Evolutionary conservation across 2,888 invertebrate genomes (phyloP).

Genomic region (Tetramorium bicarinatum): DNA sequence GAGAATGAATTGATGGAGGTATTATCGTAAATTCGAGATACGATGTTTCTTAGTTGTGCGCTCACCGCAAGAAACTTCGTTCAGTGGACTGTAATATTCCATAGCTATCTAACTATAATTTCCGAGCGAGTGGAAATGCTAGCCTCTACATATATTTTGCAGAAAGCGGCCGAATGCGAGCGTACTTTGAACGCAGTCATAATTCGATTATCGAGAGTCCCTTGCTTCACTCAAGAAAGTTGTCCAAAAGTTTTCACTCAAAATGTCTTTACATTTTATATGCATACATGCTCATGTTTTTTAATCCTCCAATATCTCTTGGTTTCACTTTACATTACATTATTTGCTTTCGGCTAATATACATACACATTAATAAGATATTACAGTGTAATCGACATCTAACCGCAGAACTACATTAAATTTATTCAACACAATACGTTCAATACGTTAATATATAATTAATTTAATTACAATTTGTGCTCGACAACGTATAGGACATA

Average conservation of each 20-base stretch:
- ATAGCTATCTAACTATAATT: conserved; percentile 30
- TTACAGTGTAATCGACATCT: neutral
- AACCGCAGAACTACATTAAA: conserved; percentile 9
- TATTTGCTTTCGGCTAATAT: neutral
- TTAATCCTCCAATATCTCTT: neutral
- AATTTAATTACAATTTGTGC: conserved; percentile 14
- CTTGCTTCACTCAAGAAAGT: neutral
- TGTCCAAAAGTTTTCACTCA: conserved; percentile 12
- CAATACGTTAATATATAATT: conserved; percentile 33
- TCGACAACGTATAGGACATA: neutral
- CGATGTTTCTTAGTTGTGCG: conserved; percentile 22
- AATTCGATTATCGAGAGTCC: conserved; percentile 33
- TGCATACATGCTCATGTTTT: neutral
- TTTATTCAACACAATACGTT: conserved; percentile 4
- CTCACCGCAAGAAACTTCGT: conserved; percentile 16
- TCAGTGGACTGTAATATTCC: conserved; percentile 14
- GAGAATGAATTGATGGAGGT: conserved; percentile 8
- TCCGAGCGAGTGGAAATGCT: conserved; percentile 32
- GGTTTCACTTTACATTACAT: neutral
- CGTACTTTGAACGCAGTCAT: conserved; percentile 13
- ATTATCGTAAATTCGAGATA: conserved; percentile 22
- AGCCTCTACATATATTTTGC: conserved; percentile 17
- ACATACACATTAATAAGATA: neutral
- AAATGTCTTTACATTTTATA: neutral
- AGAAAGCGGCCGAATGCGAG: neutral